Evolutionary conservation across 2,888 invertebrate species (phyloP).

Genomic region (Drosophila cognata): DNA sequence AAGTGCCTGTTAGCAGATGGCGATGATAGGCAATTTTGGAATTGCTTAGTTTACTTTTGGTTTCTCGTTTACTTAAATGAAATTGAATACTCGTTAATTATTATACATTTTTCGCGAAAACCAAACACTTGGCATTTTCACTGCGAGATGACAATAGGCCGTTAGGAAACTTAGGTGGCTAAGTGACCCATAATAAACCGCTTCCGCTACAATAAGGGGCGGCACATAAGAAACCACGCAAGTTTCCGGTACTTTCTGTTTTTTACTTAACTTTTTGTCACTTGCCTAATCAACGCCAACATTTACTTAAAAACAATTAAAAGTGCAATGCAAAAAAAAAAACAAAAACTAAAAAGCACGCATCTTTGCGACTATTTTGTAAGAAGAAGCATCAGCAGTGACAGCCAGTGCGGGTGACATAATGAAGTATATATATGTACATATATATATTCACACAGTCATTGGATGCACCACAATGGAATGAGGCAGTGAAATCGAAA

Average conservation of each 20-base stretch:
- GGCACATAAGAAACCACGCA: conserved; percentile 20
- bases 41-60: neutral
- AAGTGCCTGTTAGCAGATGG: neutral
- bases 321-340: conserved; percentile 46
- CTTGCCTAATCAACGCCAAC: conserved; percentile 51
- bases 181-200: conserved; percentile 32
- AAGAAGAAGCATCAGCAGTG: conserved; percentile 10
- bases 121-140: neutral
- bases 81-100: neutral
- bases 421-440: conserved; percentile 14
- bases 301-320: conserved; percentile 47
- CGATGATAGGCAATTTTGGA: neutral
- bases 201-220: conserved; percentile 61
- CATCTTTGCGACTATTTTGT: neutral
- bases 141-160: neutral
- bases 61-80: neutral
- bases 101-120: neutral
- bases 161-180: conserved; percentile 7
- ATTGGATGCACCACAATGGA: conserved; percentile 11
- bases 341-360: neutral
- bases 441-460: neutral
- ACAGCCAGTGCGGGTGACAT: conserved; percentile 35
- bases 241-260: conserved; percentile 53
- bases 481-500: conserved; percentile 28
- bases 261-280: conserved; percentile 21